phyloP scores from a whole-genome alignment of 2,113 vertebrate genomes.

The Dipodomys merriami region DNA sequence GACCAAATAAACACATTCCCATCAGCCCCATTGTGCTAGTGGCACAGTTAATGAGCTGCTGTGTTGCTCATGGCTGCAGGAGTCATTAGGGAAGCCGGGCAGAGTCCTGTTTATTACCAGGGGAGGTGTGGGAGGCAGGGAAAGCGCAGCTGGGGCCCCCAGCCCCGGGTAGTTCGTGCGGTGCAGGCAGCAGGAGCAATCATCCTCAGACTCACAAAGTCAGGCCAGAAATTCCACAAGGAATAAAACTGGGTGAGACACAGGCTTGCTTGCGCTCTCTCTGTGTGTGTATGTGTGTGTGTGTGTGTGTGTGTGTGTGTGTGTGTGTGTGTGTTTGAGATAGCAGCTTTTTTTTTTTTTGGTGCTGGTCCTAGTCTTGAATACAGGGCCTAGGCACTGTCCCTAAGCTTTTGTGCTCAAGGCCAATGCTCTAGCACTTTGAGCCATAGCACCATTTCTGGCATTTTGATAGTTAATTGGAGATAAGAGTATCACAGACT shows the following conservation, averaged over 20 bases:
- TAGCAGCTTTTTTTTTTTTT: too few species aligned
- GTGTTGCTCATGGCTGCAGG: background rate
- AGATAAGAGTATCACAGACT: too few species aligned
- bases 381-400: too few species aligned
- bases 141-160: slow-evolving; percentile 54
- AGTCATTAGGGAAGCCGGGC: slow-evolving; percentile 38
- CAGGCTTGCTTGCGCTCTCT: background rate
- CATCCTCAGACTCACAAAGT: slow-evolving; percentile 39
- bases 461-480: too few species aligned
- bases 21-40: background rate
- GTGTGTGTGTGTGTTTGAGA: background rate
- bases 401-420: too few species aligned
- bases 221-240: slow-evolving; percentile 49
- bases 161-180: background rate
- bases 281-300: background rate
- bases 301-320: background rate
- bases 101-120: slow-evolving; percentile 30
- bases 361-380: too few species aligned
- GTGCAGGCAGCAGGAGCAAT: slow-evolving; percentile 34
- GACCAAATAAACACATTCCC: slow-evolving; percentile 53
- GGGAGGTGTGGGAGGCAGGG: slow-evolving; percentile 52
- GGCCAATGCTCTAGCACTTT: too few species aligned
- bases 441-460: too few species aligned
- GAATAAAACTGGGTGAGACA: slow-evolving; percentile 39
- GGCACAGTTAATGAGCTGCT: background rate